Base-by-base conservation (phyloP, 2,113 vertebrate genomes). In the Mola mola region DNA sequence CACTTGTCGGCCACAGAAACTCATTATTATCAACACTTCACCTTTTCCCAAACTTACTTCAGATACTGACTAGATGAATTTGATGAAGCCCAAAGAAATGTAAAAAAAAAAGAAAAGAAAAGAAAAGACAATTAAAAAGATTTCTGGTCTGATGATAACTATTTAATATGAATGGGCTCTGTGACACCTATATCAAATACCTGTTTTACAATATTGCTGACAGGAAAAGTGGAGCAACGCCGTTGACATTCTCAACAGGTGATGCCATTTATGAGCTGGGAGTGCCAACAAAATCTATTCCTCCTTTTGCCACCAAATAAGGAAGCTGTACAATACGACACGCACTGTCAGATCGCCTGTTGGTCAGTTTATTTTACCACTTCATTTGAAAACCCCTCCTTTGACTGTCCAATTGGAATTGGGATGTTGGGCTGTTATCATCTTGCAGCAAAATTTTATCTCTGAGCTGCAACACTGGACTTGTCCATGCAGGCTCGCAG, bases 231-330 rank as follows among this genome's bases (percentile, higher is more conserved):
- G 16, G 8, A 43, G 28, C 8, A 15, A 68, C 52, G 2, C 56
- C 64, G 52, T 58, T 11, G 4, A 49, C 62, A 77, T 74, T 56
- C 37, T 47, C 51, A 29, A 47, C 49, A 44, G 13, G 33, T 72
- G 57, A 82, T 15, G 50, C 11, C 5, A 36, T 72, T 76, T 65
- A 67, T 46, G 36, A 75, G 43, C 28, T 21, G 66, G 60, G 28
- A 61, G 49, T 43, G 51, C 22, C 29, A 52, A 66, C 36, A 50
- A n/a, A 48, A 31, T 29, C 4, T 8, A 19, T 20, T 22, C 53
- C 42, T 17, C 25, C 49, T 34, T n/a, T n/a, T n/a, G 28, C 34
- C 2, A 4, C 38, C 24, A 22, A 65, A 67, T 79, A 72, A 66
- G 53, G 26, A 36, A 25, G 6, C 11, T 37, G 52, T 33, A 13